These are phyloP conservation scores for Orestias chungarensis DNA, from an alignment of 2,797 vertebrate genomes.

Conservation along the genomic window DNA sequence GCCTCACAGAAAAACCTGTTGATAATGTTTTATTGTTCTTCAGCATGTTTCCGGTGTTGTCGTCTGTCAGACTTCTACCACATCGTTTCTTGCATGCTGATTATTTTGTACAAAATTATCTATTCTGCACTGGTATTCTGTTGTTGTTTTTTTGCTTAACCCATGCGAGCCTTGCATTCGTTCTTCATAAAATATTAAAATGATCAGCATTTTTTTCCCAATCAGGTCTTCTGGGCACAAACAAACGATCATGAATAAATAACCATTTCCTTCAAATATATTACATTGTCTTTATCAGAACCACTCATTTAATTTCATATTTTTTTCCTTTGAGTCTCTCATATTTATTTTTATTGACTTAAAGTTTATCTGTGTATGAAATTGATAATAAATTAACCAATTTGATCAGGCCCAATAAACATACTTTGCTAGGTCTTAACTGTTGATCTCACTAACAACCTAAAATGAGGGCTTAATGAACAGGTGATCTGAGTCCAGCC, in stretches of 20 bases:
- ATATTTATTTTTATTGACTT: conserved; percentile 23
- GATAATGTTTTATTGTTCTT: not conserved
- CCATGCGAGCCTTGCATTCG: too few relatives aligned
- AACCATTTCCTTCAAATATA: not conserved
- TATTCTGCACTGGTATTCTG: not conserved
- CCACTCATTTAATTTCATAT: not conserved
- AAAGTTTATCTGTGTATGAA: not conserved
- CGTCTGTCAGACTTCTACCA: not conserved
- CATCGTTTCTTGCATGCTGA: not conserved
- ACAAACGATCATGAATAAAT: not conserved
- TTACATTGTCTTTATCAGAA: not conserved
- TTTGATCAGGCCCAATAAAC: not conserved
- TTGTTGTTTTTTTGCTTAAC: not conserved
- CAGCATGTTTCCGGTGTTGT: not conserved
- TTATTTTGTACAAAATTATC: not conserved
- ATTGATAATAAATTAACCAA: not conserved
- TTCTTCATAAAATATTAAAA: not conserved
- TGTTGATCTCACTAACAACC: conserved; percentile 3
- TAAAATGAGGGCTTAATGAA: not conserved
- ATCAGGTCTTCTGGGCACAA: not conserved
- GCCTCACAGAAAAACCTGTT: not conserved
- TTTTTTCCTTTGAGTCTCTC: not conserved
- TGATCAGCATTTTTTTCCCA: not conserved
- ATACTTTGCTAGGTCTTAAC: conserved; percentile 4
- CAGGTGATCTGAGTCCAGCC: conserved; percentile 6